Conservation (phyloP, 2,888 invertebrate genomes). For the Panorpa germanica region DNA sequence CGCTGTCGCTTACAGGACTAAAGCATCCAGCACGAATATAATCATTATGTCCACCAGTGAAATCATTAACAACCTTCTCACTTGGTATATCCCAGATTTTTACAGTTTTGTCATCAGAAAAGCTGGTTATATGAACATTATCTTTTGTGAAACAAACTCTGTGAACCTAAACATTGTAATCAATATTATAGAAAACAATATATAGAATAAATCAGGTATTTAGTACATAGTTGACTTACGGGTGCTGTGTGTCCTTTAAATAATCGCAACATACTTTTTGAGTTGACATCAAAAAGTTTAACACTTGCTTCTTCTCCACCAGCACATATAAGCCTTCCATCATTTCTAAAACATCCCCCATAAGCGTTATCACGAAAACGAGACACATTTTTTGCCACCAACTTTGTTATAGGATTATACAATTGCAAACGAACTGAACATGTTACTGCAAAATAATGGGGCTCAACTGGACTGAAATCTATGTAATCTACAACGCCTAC, state of each 20-base stretch:
- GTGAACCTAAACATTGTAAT: conserved; percentile 35
- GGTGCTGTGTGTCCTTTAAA: conserved; percentile 71
- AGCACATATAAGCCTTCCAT: conserved; percentile 66
- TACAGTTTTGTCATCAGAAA: conserved; percentile 78
- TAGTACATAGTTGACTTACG: conserved; percentile 23
- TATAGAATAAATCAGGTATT: conserved; percentile 9
- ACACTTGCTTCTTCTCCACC: conserved; percentile 81
- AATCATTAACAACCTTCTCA: conserved; percentile 49
- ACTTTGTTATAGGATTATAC: conserved; percentile 71
- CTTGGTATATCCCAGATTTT: conserved; percentile 83
- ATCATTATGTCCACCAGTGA: conserved; percentile 51
- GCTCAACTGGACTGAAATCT: conserved; percentile 76
- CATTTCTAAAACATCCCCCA: conserved; percentile 65
- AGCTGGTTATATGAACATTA: conserved; percentile 62
- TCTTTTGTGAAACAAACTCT: conserved; percentile 65
- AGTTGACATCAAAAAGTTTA: conserved; percentile 73
- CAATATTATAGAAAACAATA: conserved; percentile 8
- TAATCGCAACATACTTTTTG: conserved; percentile 61
- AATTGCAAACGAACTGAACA: conserved; percentile 78
- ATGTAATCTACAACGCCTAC: conserved; percentile 83
- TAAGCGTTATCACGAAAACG: conserved; percentile 68
- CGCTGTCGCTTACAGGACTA: conserved; percentile 54
- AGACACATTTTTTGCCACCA: conserved; percentile 63
- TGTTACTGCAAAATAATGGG: conserved; percentile 82
- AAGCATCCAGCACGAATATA: conserved; percentile 72